Evolutionary conservation across 1,140 invertebrate genomes (phyloP).

Genomic region (Drosophila novamexicana): DNA sequence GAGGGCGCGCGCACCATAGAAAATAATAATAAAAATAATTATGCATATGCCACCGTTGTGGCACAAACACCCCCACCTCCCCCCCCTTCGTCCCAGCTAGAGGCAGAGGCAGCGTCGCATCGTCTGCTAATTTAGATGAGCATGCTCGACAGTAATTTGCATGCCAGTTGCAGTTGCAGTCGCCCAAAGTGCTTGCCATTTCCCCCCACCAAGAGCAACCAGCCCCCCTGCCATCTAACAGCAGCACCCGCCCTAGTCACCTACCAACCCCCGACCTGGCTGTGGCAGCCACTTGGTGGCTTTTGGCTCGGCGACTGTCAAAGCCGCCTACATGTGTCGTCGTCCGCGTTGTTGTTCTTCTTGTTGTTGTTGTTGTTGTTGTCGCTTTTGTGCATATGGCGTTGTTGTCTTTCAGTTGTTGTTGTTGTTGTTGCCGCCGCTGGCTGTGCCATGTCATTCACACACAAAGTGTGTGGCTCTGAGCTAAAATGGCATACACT

Average conservation of each 20-base stretch:
- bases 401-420: slow-evolving; percentile 44
- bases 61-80: background rate
- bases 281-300: slow-evolving; percentile 4
- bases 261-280: background rate
- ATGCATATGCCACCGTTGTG: slow-evolving; percentile 74
- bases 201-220: slow-evolving; percentile 47
- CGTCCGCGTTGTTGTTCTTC: background rate
- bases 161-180: slow-evolving; percentile 74
- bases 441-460: slow-evolving; percentile 77
- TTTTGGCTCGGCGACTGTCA: slow-evolving; percentile 34
- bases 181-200: slow-evolving; percentile 23
- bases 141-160: slow-evolving; percentile 81
- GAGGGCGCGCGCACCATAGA: slow-evolving; percentile 44
- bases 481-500: slow-evolving; percentile 76
- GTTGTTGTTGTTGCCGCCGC: slow-evolving; percentile 45
- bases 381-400: slow-evolving; percentile 29
- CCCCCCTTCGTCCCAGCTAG: too few species aligned
- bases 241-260: background rate
- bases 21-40: slow-evolving; percentile 82
- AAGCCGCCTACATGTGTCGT: slow-evolving; percentile 76
- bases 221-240: slow-evolving; percentile 9
- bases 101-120: background rate
- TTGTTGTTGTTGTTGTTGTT: slow-evolving; percentile 12
- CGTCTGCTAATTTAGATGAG: slow-evolving; percentile 77
- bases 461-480: slow-evolving; percentile 76